Evolutionary conservation across 2,797 vertebrate species (phyloP), one percentile per base, ranked within the genome.

Genomic region (Rachycentron canadum): DNA sequence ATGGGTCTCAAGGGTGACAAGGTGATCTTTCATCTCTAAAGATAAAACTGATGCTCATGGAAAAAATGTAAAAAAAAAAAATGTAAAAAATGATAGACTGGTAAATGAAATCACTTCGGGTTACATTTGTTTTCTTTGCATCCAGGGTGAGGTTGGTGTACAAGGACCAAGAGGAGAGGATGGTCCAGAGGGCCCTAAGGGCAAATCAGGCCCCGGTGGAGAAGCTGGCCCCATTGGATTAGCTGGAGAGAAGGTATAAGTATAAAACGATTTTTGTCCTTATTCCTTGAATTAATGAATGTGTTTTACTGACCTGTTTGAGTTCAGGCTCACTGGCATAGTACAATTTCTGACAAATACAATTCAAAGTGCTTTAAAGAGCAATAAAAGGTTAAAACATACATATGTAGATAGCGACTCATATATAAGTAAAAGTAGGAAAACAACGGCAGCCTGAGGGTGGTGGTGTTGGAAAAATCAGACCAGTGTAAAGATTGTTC

Each of bases 1-100:
- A 99, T 99, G 98, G 98, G 98, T 34, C 95, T 98, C 67, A 98
- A 97, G 89, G 98, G 98, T 47, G 98, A 99, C 80, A 95, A 98
- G 95, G 98, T 99, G 86, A 95, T 92, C 87, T 32, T 41, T 50
- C 73, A 36, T 50, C 56, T 72, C 41, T 19, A 30, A 25, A 45
- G 7, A 45, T 3, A 73, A 64, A 57, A 14, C 13, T 45, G 25
- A 69, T 49, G 38, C 75, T 45, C 34, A 23, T 21, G 14, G 25
- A 26, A n/a, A 6, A 11, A 43, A 19, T 38, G n/a, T 63, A 8
- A 68, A 10, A 56, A 19, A 6, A 6, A 16, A n/a, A n/a, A n/a
- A n/a, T n/a, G n/a, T n/a, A n/a, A 16, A 4, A 23, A 7, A 6
- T 4, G 2, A 8, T 11, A 23, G 32, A 32, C 32, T 32, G 32